Evolutionary conservation across 2,888 invertebrate species (phyloP), one percentile per base, ranked within the genome.

Genomic region (Trichopria drosophilae): DNA sequence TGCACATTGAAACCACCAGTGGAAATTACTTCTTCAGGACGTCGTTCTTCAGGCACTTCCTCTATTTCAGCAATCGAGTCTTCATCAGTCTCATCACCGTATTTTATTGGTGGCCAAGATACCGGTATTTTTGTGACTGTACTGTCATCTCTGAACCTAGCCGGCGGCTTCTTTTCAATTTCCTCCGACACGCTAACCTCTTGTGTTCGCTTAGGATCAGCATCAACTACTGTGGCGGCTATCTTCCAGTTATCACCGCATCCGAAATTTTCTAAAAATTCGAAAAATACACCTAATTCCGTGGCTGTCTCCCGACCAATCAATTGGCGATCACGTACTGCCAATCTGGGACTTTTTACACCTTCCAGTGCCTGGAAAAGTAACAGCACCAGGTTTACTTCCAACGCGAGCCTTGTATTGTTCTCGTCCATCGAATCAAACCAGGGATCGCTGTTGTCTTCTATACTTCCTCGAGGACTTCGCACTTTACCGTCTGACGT

Each of bases 361-460:
- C 74, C 74, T 42, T 75, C 73, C 4, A 76, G 45, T 0, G 71
- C 71, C 51, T 76, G 76, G 23, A 73, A 73, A 9, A 75, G 55
- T 23, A 73, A 65, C 6, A 75, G 57, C 2, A 72, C 67, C 3
- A 75, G 65, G 56, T 75, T 75, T 1, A 75, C 67, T 50, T 76
- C 76, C 2, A 76, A 59, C 0, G 75, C 75, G 0, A 75, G 56
- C 29, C 73, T 61, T 3, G 75, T 69, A 19, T 75, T 75, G 23
- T 72, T 69, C 23, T 72, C 67, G 22, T 75, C 71, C 76, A 76
- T 75, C 6, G 73, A 72, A 19, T 72, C 69, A 46, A 75, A 75
- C 75, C 75, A 75, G 0, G 75, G 74, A 51, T 70, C 70, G 31
- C 59, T 68, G 3, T 58, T 61, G 26, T 53, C 63, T 4, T 12